Base-by-base conservation (phyloP, 2,113 vertebrate genomes). In the Eudyptes chrysolophus region DNA sequence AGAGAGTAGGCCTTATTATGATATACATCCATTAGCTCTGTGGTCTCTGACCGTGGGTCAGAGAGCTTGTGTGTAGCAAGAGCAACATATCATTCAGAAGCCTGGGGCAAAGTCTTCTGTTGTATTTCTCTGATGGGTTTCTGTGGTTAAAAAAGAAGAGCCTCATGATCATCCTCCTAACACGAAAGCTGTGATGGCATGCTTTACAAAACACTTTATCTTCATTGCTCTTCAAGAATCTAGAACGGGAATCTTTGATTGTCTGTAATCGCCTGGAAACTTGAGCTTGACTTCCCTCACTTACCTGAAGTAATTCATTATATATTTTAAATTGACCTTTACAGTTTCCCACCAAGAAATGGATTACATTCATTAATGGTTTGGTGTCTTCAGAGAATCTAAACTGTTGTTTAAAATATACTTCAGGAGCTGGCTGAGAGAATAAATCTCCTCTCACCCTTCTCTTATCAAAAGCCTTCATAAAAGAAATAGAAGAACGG, bases 391-490 rank as follows among this genome's bases (percentile, higher is more conserved):
- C 48, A 82, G 75, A 72, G 52, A 76, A 62, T 65, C 29, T 92
- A 83, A 76, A 92, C 38, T 85, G 42, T 92, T 94, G 48, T 58
- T 94, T 88, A 76, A 94, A 89, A 85, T 71, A 30, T 44, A 69
- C 68, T 83, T 94, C 29, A 57, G 16, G 21, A 88, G 29, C 10
- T 68, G 36, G 17, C 5, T 76, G n/a, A 42, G 6, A 83, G 8
- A 87, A 84, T 88, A 85, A 85, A 79, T 83, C 51, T 71, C 32
- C 7, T 66, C 38, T 83, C 90, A 30, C 15, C 52, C 19, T 86
- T 95, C 44, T 79, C 24, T 83, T 90, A 76, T n/a, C 38, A 90
- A 82, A 90, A 87, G 11, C 16, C 11, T 79, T 83, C 13, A 24
- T 55, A 94, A 83, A 2, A 90, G n/a, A 90, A 94, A 87, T 46